phyloP scores from a whole-genome alignment of 2,797 vertebrate species.

The Coreius guichenoti region DNA sequence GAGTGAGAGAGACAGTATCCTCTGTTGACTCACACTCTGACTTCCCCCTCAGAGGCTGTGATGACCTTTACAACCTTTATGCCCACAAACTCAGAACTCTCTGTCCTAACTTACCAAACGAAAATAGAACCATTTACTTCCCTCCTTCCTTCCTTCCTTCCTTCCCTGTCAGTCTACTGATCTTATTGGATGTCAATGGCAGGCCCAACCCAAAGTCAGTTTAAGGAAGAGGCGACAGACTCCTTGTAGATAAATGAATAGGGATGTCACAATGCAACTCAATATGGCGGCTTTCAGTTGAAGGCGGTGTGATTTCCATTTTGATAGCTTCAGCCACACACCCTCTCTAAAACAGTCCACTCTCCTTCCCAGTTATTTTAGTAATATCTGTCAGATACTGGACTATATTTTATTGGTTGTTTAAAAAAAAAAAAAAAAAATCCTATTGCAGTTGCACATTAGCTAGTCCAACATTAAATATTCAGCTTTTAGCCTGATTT shows the following conservation, averaged over 20 bases:
- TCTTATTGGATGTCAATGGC: slow-evolving; percentile 13
- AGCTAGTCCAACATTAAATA: not conserved
- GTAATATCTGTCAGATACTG: not conserved
- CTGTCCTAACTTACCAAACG: slow-evolving; percentile 33
- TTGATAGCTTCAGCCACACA: not conserved
- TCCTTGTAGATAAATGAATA: not conserved
- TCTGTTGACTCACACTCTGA: slow-evolving; percentile 38
- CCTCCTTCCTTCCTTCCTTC: slow-evolving; percentile 55
- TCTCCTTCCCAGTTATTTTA: not conserved
- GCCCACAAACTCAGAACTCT: slow-evolving; percentile 42
- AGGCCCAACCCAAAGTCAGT: slow-evolving; percentile 6
- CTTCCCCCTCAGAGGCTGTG: slow-evolving; percentile 36
- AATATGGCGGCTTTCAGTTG: not conserved
- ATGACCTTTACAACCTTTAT: slow-evolving; percentile 57
- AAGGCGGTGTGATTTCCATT: not conserved
- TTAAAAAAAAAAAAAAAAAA: not conserved
- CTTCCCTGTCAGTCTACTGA: slow-evolving; percentile 54
- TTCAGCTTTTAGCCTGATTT: not conserved
- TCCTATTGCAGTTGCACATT: not conserved
- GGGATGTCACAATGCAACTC: not conserved
- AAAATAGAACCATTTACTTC: slow-evolving; percentile 57
- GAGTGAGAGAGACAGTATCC: slow-evolving; percentile 26
- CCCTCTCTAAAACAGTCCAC: not conserved
- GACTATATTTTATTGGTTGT: not conserved
- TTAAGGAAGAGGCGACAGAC: not conserved